Percentiles rank a stretch among this genome's conserved stretches.
Evolutionary conservation across 1,140 invertebrate species (phyloP).

Genomic region (Halyomorpha halys): DNA sequence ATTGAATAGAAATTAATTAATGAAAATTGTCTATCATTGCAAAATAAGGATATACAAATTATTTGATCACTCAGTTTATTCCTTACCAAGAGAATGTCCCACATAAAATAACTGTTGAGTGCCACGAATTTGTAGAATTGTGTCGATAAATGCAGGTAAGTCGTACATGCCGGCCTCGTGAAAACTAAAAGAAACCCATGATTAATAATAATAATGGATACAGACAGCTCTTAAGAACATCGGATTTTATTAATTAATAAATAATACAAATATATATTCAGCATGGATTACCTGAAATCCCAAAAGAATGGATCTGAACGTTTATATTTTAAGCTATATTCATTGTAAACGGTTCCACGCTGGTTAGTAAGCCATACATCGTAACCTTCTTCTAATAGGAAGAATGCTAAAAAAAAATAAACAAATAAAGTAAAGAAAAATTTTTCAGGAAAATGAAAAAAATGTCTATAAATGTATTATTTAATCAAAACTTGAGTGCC

Average conservation of each 20-base stretch:
- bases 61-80: not conserved
- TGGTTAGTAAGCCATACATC: constrained; percentile 52
- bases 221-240: too few species aligned
- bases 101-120: constrained; percentile 45
- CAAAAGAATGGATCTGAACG: constrained; percentile 14
- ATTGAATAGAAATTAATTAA: too few species aligned
- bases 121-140: constrained; percentile 43
- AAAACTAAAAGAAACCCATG: constrained; percentile 37
- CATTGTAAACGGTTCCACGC: constrained; percentile 34
- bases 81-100: constrained; percentile 47
- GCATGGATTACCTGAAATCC: constrained; percentile 21
- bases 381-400: constrained; percentile 55
- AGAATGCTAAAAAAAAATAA: constrained; percentile 40
- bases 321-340: constrained; percentile 1
- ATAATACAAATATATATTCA: too few species aligned
- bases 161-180: constrained; percentile 58
- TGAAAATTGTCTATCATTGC: too few species aligned
- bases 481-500: too few species aligned
- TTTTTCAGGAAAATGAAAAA: too few species aligned
- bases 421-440: too few species aligned
- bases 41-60: too few species aligned
- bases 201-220: too few species aligned
- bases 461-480: too few species aligned
- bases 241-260: too few species aligned
- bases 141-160: constrained; percentile 55